phyloP scores from a whole-genome alignment of 2,888 invertebrate genomes.

The Esperia sulphurella region DNA sequence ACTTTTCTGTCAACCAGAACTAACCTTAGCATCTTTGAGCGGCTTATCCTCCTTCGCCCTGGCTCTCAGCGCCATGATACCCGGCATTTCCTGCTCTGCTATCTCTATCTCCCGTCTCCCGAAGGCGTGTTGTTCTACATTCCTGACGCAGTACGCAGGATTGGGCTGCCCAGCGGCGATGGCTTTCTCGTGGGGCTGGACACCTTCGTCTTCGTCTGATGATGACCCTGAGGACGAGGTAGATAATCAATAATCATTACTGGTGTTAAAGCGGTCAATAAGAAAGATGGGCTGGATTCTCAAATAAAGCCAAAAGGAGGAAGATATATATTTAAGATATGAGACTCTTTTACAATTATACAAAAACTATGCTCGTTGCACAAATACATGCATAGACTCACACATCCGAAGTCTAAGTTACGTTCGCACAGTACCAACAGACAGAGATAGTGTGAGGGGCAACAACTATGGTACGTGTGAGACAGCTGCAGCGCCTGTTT shows the following conservation, averaged over 20 bases:
- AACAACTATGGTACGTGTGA: no score
- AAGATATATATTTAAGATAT: no score
- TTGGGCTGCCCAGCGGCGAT: slow-evolving; percentile 92
- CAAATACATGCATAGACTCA: no score
- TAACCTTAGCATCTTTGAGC: slow-evolving; percentile 92
- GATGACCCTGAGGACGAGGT: slow-evolving; percentile 86
- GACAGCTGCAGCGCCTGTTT: no score
- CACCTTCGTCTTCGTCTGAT: slow-evolving; percentile 91
- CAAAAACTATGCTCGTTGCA: no score
- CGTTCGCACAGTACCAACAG: no score
- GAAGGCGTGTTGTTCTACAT: slow-evolving; percentile 95
- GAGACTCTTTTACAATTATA: no score
- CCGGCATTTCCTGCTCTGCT: slow-evolving; percentile 99
- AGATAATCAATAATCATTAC: slow-evolving; percentile 2
- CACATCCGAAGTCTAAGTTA: no score
- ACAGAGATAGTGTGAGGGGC: no score
- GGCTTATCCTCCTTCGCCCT: slow-evolving; percentile 96
- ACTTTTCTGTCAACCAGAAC: no score
- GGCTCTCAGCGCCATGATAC: slow-evolving; percentile 95
- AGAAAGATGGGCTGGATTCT: no score
- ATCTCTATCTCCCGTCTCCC: slow-evolving; percentile 98
- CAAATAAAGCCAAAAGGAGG: no score
- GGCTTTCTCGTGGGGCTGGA: slow-evolving; percentile 95
- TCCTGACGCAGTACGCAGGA: slow-evolving; percentile 95
- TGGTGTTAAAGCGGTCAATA: not conserved